These are phyloP conservation scores for Exocentrus adspersus DNA, from an alignment of 2,888 invertebrate genomes.

Conservation along the genomic window DNA sequence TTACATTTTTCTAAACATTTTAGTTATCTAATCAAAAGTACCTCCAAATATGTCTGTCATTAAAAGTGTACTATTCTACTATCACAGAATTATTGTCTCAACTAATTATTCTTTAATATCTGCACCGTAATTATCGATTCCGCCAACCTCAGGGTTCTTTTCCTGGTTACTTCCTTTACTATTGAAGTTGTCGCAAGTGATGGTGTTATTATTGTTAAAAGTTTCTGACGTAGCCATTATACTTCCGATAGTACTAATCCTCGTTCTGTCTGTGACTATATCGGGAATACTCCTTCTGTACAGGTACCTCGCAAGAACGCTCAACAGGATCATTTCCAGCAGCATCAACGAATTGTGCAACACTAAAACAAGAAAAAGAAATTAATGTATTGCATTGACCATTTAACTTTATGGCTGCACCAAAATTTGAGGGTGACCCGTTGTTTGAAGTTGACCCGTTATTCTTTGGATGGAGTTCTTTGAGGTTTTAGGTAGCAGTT, in stretches of 20 bases:
- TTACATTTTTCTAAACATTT: no score
- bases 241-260: conserved; percentile 43
- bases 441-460: no score
- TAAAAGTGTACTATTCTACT: background rate
- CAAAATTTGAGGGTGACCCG: no score
- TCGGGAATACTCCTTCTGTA: conserved; percentile 66
- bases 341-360: conserved; percentile 74
- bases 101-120: conserved; percentile 9
- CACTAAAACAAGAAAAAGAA: conserved; percentile 65
- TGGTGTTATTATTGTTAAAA: conserved; percentile 34
- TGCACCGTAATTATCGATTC: conserved; percentile 23
- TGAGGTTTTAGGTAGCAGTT: no score
- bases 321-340: conserved; percentile 75
- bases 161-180: background rate
- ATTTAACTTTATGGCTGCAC: no score
- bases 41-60: background rate
- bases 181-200: conserved; percentile 21
- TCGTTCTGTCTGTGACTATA: conserved; percentile 20
- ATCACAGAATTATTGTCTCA: background rate
- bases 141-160: background rate
- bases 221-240: conserved; percentile 40
- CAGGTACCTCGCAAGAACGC: conserved; percentile 70
- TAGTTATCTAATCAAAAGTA: background rate
- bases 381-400: background rate
- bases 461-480: no score